Base-by-base conservation (phyloP, 2,113 vertebrate species). In the Girardinichthys multiradiatus region DNA sequence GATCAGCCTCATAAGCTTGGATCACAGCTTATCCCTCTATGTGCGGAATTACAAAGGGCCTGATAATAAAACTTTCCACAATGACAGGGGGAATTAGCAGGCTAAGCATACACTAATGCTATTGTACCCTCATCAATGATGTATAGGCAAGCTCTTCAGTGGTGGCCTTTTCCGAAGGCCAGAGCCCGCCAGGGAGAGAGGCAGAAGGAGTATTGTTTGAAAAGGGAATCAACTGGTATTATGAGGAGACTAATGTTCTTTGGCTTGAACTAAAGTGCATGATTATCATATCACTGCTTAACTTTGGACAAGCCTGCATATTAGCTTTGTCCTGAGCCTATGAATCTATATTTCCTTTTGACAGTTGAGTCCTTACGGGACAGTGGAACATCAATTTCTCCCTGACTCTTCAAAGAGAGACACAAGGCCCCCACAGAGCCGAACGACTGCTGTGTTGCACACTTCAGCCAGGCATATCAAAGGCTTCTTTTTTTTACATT, bases 71-170 rank as follows among this genome's bases (percentile, higher is more conserved):
- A 90, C 78, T 86, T 91, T 85, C 79, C 80, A 87, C 89, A 91
- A 90, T 84, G 84, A 76, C 70, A 15, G 63, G 10, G 76, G 68
- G 86, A 92, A 93, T 90, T 89, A 89, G 81, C 84, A 90, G 86
- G 88, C 82, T 89, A 72, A 85, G 84, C 86, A 84, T 89, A 86
- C 82, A 68, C 87, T 91, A 91, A 89, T 85, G 69, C 88, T 80
- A 88, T 91, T 92, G 91, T 87, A 84, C 72, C 81, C 83, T 92
- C 90, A 92, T 93, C 91, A 91, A 71, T 93, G 89, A 93, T 87
- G 88, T 91, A 92, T 84, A 77, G 89, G 81, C 72, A 79, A 86
- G 86, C 82, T 85, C 81, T 63, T 90, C 86, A 70, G 70, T 67
- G 84, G 83, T 85, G 86, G 72, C 82, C 80, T 87, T 76, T 68